These are phyloP conservation scores for Hetaerina titia DNA, from an alignment of 2,888 invertebrate species.

Conservation along the genomic window DNA sequence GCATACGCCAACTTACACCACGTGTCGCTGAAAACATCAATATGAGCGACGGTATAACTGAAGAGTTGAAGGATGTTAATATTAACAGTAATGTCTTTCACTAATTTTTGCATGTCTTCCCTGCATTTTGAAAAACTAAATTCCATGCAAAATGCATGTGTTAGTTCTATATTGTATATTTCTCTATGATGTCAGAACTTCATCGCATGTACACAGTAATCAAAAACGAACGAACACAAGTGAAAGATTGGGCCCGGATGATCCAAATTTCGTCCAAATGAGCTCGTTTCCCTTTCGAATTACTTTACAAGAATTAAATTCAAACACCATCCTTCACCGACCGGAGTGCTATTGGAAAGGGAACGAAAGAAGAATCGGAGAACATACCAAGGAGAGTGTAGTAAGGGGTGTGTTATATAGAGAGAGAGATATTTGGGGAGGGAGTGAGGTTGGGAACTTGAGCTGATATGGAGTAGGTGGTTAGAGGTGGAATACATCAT, in stretches of 20 bases:
- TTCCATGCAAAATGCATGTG: too few relatives aligned
- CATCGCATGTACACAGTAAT: too few relatives aligned
- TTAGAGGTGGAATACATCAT: neutral
- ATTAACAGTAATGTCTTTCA: constrained; percentile 75
- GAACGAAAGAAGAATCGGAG: neutral
- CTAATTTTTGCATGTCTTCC: too few relatives aligned
- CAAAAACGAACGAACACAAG: too few relatives aligned
- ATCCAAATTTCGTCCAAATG: too few relatives aligned
- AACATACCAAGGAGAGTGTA: neutral
- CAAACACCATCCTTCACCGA: neutral
- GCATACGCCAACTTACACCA: neutral
- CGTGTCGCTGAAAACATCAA: constrained; percentile 69
- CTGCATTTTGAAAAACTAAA: too few relatives aligned
- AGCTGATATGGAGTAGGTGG: neutral
- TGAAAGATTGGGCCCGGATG: too few relatives aligned
- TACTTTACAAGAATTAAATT: neutral
- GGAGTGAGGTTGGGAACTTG: neutral
- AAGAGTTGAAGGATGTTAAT: constrained; percentile 83
- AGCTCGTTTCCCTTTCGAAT: too few relatives aligned
- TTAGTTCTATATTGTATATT: too few relatives aligned
- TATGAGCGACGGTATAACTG: constrained; percentile 84
- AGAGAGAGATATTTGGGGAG: neutral
- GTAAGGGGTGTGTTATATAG: neutral
- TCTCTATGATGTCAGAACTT: too few relatives aligned
- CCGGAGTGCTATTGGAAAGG: neutral